phyloP scores from a whole-genome alignment of 2,888 invertebrate species.

The Cheilosia impressa region DNA sequence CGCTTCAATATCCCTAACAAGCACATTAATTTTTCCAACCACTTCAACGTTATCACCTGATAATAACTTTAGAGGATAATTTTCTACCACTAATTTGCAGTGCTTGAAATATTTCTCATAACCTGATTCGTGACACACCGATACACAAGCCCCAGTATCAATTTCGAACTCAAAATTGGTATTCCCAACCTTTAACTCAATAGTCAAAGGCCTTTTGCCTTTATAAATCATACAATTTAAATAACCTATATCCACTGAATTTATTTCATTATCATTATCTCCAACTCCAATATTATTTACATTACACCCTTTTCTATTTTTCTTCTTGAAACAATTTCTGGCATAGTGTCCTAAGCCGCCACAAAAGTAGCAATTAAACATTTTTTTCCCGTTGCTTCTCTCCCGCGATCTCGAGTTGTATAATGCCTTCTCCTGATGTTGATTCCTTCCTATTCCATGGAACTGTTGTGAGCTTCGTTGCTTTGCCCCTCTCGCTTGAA shows the following conservation, averaged over 20 bases:
- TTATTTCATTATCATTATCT: conserved; percentile 4
- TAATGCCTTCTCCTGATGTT: not conserved
- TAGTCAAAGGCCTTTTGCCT: conserved; percentile 21
- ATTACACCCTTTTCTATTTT: not conserved
- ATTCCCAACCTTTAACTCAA: conserved; percentile 31
- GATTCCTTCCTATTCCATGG: not conserved
- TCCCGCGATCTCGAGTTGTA: not conserved
- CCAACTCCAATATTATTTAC: not conserved
- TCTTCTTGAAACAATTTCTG: not conserved
- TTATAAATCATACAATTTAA: conserved; percentile 25
- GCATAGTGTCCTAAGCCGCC: conserved; percentile 16
- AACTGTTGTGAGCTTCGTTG: not conserved
- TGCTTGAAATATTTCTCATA: conserved; percentile 42
- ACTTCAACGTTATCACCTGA: conserved; percentile 14
- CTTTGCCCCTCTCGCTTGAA: not conserved
- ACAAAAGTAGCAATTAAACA: conserved; percentile 12
- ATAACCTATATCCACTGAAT: conserved; percentile 23
- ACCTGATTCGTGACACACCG: conserved; percentile 37
- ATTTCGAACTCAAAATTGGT: conserved; percentile 37
- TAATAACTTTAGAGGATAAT: conserved; percentile 22
- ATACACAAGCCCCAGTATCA: conserved; percentile 53
- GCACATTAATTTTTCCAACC: not conserved
- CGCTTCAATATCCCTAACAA: not conserved
- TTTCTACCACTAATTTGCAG: conserved; percentile 12
- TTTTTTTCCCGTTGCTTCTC: not conserved